phyloP scores from a whole-genome alignment of 2,113 vertebrate genomes.

The Anoura caudifer region DNA sequence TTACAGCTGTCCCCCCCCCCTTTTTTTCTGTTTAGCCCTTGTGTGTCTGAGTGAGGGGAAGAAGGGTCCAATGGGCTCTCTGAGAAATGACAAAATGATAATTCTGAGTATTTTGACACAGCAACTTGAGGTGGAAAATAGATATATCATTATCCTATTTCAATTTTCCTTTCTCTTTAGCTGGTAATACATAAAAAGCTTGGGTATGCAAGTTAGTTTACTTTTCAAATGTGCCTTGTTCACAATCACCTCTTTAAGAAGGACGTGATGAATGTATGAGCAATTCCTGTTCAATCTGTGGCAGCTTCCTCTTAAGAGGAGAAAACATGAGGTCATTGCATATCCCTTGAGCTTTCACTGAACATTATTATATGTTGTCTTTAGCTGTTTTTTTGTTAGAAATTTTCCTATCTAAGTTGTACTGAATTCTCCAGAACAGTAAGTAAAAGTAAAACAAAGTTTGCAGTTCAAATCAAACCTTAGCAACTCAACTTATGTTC shows the following conservation, averaged over 20 bases:
- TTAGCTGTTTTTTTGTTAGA: not conserved
- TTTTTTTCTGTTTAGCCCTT: not conserved
- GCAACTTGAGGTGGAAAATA: not conserved
- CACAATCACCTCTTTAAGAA: not conserved
- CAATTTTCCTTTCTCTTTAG: not conserved
- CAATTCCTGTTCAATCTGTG: not conserved
- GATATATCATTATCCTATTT: not conserved
- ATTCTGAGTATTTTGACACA: not conserved
- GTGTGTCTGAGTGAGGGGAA: not conserved
- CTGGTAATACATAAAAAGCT: not conserved
- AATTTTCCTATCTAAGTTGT: not conserved
- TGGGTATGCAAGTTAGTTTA: not conserved
- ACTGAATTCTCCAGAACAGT: not conserved
- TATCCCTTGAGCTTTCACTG: not conserved
- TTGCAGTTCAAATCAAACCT: not conserved
- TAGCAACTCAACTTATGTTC: not conserved
- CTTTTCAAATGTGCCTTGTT: not conserved
- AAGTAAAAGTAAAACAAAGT: not conserved
- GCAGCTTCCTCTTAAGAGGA: not conserved
- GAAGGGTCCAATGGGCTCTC: rapidly evolving
- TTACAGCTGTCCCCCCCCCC: too few relatives aligned
- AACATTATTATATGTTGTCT: not conserved
- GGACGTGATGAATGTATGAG: not conserved
- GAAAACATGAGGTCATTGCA: not conserved
- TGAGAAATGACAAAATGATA: not conserved